These are phyloP conservation scores for Uria aalge DNA, from an alignment of 2,113 vertebrate species.

Conservation along the genomic window DNA sequence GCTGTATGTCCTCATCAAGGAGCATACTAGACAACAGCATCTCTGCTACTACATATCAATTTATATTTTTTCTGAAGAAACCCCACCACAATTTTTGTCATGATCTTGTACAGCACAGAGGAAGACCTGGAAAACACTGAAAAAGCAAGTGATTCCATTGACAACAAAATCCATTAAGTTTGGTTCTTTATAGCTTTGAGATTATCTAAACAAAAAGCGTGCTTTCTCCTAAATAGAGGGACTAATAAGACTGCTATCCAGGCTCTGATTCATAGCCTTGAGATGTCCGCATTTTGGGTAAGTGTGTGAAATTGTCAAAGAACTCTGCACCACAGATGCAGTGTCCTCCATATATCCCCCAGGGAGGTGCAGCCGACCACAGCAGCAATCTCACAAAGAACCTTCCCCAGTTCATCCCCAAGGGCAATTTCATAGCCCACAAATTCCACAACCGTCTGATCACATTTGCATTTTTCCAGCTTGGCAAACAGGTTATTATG, in stretches of 20 bases:
- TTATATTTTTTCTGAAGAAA: background rate
- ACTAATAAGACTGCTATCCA: background rate
- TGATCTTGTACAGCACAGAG: background rate
- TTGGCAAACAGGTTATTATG: slow-evolving; percentile 65
- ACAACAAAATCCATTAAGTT: background rate
- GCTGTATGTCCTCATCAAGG: background rate
- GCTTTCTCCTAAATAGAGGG: background rate
- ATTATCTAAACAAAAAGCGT: background rate
- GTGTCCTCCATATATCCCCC: background rate
- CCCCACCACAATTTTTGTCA: background rate
- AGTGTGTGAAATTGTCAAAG: background rate
- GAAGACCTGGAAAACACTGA: background rate
- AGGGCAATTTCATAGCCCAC: slow-evolving; percentile 53
- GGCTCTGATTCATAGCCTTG: background rate
- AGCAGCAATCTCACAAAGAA: slow-evolving; percentile 33
- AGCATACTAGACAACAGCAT: background rate
- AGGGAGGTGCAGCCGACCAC: background rate
- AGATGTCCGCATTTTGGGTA: background rate
- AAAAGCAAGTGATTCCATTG: background rate
- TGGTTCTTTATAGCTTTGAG: background rate
- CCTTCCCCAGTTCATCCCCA: slow-evolving; percentile 22
- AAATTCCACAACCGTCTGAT: slow-evolving; percentile 52
- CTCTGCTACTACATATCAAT: background rate
- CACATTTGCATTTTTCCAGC: slow-evolving; percentile 59
- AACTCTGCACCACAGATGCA: background rate